Percentiles rank a stretch among this genome's conserved stretches.
Conservation (phyloP, 2,888 invertebrate species). For the Drosophila anceps region DNA sequence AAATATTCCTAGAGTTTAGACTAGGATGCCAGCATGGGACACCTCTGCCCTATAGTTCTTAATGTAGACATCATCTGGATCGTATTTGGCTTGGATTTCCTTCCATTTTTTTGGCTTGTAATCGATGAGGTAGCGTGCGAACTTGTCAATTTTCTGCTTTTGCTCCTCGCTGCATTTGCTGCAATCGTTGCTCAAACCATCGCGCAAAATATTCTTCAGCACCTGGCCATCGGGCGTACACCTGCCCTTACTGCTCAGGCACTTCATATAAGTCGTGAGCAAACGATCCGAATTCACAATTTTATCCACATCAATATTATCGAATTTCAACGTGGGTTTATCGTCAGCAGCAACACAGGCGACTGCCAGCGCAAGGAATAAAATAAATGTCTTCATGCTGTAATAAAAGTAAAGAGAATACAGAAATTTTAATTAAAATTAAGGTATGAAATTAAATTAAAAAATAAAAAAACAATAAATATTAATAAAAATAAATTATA, state of each 20-base stretch:
- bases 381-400: slow-evolving; percentile 65
- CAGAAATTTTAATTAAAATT: background rate
- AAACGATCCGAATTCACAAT: slow-evolving; percentile 89
- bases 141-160: slow-evolving; percentile 88
- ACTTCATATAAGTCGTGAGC: slow-evolving; percentile 88
- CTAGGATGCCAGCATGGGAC: slow-evolving; percentile 85
- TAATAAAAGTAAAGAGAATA: background rate
- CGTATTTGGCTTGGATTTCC: slow-evolving; percentile 89
- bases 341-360: slow-evolving; percentile 85
- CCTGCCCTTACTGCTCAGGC: slow-evolving; percentile 88
- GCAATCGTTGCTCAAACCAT: slow-evolving; percentile 90
- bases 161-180: slow-evolving; percentile 89
- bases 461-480: background rate
- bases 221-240: slow-evolving; percentile 90
- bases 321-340: slow-evolving; percentile 89
- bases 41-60: slow-evolving; percentile 88
- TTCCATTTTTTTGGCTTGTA: slow-evolving; percentile 89
- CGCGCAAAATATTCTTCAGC: slow-evolving; percentile 90
- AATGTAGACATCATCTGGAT: slow-evolving; percentile 89
- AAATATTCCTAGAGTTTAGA: slow-evolving; percentile 52
- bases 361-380: slow-evolving; percentile 81
- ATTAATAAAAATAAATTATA: no score
- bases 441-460: background rate
- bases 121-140: slow-evolving; percentile 89
- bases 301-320: slow-evolving; percentile 89